Conservation (phyloP, 2,888 invertebrate genomes). For the Xanthia togata region DNA sequence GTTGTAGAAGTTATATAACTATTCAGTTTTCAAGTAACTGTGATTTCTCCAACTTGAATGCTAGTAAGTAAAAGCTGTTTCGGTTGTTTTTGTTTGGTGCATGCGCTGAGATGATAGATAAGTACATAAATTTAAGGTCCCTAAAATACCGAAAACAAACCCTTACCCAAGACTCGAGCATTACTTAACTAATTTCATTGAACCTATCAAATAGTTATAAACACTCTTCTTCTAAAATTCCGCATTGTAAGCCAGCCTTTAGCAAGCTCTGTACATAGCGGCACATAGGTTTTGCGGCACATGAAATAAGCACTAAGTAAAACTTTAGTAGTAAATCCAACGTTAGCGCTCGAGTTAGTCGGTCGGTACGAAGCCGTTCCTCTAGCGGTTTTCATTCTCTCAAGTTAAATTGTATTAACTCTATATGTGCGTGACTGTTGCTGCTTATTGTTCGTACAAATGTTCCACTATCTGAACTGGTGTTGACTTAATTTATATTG, state of each 20-base stretch:
- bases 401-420: conserved; percentile 76
- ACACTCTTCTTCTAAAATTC: background rate
- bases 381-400: conserved; percentile 65
- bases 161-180: no score
- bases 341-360: conserved; percentile 64
- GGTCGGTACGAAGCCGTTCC: conserved; percentile 53
- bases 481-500: conserved; percentile 65
- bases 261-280: conserved; percentile 42
- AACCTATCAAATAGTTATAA: background rate
- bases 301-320: conserved; percentile 63
- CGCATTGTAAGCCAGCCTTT: conserved; percentile 22
- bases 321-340: conserved; percentile 67
- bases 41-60: background rate
- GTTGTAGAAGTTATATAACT: no score
- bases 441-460: conserved; percentile 63
- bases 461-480: conserved; percentile 56
- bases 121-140: no score
- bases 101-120: no score
- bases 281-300: conserved; percentile 47
- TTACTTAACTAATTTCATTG: background rate
- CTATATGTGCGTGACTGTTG: conserved; percentile 67
- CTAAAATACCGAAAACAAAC: no score
- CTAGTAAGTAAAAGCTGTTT: background rate
- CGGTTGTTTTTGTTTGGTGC: background rate
- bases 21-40: background rate